Conservation (phyloP, 2,797 vertebrate species). For the Myotis myotis region DNA sequence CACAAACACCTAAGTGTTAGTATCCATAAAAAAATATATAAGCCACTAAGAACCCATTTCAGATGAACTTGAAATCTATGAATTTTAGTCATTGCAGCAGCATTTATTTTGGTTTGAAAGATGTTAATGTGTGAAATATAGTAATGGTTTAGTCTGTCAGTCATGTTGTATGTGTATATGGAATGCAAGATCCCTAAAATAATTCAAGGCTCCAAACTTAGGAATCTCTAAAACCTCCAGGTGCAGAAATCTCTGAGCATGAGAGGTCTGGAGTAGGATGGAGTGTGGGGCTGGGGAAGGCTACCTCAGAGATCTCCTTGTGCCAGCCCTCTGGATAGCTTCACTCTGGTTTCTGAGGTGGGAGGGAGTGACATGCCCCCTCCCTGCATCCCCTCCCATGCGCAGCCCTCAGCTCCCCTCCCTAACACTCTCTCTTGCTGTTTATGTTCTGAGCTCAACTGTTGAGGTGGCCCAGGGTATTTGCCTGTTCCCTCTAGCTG, state of each 20-base stretch:
- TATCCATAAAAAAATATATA: not conserved
- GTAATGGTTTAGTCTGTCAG: conserved; percentile 47
- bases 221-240: not conserved
- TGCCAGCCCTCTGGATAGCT: not conserved
- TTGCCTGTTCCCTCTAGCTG: not conserved
- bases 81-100: not conserved
- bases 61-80: not conserved
- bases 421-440: not conserved
- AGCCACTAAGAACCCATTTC: not conserved
- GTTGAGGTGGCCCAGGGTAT: not conserved
- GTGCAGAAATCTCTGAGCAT: not conserved
- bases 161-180: not conserved
- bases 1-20: not conserved
- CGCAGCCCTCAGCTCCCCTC: not conserved
- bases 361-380: not conserved
- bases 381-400: not conserved
- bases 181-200: conserved; percentile 32
- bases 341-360: not conserved
- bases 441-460: not conserved
- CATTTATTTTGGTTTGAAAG: conserved; percentile 50
- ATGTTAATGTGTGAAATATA: conserved; percentile 45
- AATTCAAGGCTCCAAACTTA: not conserved
- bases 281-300: too few species aligned
- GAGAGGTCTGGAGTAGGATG: too few species aligned
- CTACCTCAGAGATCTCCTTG: accelerated